Percentiles rank a stretch among this genome's conserved stretches.
Evolutionary conservation across 2,797 vertebrate species (phyloP).

Genomic region (Pyrocephalus nanus): DNA sequence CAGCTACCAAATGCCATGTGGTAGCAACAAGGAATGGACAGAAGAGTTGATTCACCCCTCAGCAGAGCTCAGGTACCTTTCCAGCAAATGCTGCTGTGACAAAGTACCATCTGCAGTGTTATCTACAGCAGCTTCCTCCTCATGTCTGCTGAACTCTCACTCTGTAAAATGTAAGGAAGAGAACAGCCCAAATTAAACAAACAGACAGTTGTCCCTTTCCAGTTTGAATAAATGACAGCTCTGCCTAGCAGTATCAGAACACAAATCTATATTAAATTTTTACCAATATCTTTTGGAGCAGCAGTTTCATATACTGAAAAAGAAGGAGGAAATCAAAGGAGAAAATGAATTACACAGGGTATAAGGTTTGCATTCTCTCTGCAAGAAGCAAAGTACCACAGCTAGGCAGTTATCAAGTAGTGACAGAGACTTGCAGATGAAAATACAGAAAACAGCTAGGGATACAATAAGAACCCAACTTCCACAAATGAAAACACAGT

Average conservation of each 20-base stretch:
- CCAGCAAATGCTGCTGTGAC: neutral
- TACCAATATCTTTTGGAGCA: conserved; percentile 23
- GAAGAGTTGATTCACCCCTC: neutral
- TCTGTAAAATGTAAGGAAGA: neutral
- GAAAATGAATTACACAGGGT: conserved; percentile 20
- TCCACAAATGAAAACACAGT: neutral
- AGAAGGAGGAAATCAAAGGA: conserved; percentile 63
- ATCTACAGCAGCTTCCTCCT: neutral
- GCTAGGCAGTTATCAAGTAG: neutral
- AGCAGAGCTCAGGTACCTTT: neutral
- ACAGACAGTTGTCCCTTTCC: neutral
- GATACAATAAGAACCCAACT: rapidly evolving
- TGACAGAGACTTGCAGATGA: neutral
- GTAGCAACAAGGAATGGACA: neutral
- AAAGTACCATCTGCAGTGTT: neutral
- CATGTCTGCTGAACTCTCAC: neutral
- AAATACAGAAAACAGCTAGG: neutral
- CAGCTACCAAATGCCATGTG: neutral
- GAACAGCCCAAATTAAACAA: conserved; percentile 26
- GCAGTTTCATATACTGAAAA: conserved; percentile 34
- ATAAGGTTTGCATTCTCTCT: neutral
- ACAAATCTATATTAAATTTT: conserved; percentile 74
- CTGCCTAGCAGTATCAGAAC: conserved; percentile 15
- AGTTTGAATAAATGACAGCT: conserved; percentile 26
- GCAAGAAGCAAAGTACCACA: neutral